These are phyloP conservation scores for Caenorhabditis inopinata DNA, from an alignment of 1,140 invertebrate genomes.

Conservation along the genomic window DNA sequence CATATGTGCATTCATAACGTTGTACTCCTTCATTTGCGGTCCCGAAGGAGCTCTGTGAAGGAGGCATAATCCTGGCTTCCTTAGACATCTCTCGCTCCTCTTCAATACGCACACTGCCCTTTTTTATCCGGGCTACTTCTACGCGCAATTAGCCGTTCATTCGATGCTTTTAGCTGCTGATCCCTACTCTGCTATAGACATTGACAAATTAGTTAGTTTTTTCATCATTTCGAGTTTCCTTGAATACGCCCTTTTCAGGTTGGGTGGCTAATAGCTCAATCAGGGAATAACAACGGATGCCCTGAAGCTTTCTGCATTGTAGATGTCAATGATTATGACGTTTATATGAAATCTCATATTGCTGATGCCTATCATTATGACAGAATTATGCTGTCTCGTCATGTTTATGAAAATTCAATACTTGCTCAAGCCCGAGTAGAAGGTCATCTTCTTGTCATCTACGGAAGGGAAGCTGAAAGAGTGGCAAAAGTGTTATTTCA, in stretches of 20 bases:
- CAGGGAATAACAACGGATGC: neutral
- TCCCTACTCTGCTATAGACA: slow-evolving; percentile 11
- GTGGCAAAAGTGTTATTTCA: neutral
- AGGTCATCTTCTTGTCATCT: slow-evolving; percentile 13
- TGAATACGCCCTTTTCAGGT: neutral
- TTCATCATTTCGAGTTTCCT: neutral
- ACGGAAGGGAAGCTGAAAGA: slow-evolving; percentile 10
- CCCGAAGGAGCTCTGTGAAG: neutral
- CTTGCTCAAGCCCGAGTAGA: neutral
- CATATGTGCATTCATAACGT: slow-evolving; percentile 5
- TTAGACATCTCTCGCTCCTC: neutral
- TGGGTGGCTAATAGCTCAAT: neutral
- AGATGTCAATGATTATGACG: slow-evolving; percentile 12
- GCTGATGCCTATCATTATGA: slow-evolving; percentile 7
- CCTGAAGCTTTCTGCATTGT: neutral
- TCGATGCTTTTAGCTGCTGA: slow-evolving; percentile 30
- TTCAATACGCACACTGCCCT: neutral
- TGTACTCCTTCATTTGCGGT: neutral
- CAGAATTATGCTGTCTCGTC: slow-evolving; percentile 14
- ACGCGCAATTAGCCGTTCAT: neutral
- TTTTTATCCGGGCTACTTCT: neutral
- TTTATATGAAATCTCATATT: neutral
- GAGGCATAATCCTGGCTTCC: neutral
- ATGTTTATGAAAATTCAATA: neutral
- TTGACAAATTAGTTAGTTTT: slow-evolving; percentile 16